Percentiles rank a stretch among this genome's conserved stretches.
These are phyloP conservation scores for Ectropis crepuscularia DNA, from an alignment of 2,888 invertebrate species.

Conservation along the genomic window DNA sequence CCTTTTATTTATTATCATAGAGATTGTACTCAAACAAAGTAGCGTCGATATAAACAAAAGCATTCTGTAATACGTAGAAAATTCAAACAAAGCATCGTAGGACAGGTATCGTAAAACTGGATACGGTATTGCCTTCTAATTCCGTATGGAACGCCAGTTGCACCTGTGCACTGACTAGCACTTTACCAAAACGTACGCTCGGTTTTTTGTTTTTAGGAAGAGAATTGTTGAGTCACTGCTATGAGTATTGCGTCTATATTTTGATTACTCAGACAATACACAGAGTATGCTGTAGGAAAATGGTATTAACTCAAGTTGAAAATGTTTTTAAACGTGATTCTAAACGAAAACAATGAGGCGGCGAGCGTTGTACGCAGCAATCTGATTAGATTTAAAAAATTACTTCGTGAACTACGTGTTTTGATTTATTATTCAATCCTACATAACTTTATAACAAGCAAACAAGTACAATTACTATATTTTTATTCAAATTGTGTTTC, in stretches of 20 bases:
- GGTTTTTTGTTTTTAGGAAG: slow-evolving; percentile 20
- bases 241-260: background rate
- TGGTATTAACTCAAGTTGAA: too few species aligned
- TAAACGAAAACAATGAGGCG: too few species aligned
- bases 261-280: too few species aligned
- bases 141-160: slow-evolving; percentile 67
- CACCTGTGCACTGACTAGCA: slow-evolving; percentile 66
- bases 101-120: slow-evolving; percentile 60
- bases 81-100: slow-evolving; percentile 39
- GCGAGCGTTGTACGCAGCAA: too few species aligned
- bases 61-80: slow-evolving; percentile 39
- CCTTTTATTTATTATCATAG: background rate
- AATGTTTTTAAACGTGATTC: too few species aligned
- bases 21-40: slow-evolving; percentile 1
- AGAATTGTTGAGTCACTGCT: slow-evolving; percentile 18
- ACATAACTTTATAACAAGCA: too few species aligned
- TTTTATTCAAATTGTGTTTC: too few species aligned
- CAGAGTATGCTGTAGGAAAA: too few species aligned
- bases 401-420: too few species aligned
- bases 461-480: too few species aligned
- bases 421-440: too few species aligned
- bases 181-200: slow-evolving; percentile 40
- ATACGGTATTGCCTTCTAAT: slow-evolving; percentile 74
- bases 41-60: slow-evolving; percentile 20
- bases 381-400: too few species aligned